Conservation (phyloP, 2,113 vertebrate species). For the Hydrochoerus hydrochaeris region DNA sequence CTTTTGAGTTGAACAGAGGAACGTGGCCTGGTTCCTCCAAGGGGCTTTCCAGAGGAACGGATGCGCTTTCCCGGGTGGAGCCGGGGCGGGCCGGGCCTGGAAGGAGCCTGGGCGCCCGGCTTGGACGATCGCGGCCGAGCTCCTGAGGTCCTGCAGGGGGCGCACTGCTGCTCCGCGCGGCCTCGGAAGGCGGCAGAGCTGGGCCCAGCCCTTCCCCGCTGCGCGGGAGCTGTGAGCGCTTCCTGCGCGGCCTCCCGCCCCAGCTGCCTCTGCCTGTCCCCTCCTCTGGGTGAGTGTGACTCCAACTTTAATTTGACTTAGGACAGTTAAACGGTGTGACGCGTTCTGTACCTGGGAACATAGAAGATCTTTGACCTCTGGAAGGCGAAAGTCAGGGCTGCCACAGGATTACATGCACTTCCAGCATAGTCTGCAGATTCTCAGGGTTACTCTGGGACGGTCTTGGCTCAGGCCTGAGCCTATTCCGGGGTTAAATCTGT, state of each 20-base stretch:
- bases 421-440: neutral
- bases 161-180: neutral
- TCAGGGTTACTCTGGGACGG: neutral
- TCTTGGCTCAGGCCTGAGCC: neutral
- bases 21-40: neutral
- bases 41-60: too few species aligned
- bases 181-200: too few species aligned
- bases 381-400: neutral
- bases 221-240: neutral
- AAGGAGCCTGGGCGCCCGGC: neutral
- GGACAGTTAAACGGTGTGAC: neutral
- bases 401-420: neutral
- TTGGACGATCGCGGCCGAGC: neutral
- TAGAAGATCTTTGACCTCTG: neutral
- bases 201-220: neutral
- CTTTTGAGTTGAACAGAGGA: neutral
- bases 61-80: neutral
- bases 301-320: slow-evolving; percentile 21
- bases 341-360: neutral
- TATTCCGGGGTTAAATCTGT: neutral
- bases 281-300: neutral
- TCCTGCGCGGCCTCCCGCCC: neutral
- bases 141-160: too few species aligned
- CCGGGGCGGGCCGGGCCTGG: neutral
- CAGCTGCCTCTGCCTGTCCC: neutral